These are phyloP conservation scores for Chaetorhynchus papuensis DNA, from an alignment of 2,113 vertebrate species.

Conservation along the genomic window DNA sequence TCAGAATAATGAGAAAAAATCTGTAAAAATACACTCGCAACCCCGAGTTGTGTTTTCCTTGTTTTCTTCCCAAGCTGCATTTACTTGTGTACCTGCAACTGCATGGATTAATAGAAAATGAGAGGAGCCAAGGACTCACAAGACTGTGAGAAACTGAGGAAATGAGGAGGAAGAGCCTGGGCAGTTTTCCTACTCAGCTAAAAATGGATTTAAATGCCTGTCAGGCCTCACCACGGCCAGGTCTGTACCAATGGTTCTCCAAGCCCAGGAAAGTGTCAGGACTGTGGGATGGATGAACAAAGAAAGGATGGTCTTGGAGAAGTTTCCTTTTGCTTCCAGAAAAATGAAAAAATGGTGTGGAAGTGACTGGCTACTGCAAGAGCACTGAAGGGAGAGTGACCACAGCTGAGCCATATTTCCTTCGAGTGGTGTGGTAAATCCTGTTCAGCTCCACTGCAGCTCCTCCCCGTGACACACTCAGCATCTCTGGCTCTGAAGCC, in stretches of 20 bases:
- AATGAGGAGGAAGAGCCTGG: background rate
- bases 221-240: background rate
- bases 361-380: background rate
- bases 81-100: background rate
- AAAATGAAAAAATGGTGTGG: background rate
- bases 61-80: background rate
- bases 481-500: background rate
- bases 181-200: background rate
- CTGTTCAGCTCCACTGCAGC: background rate
- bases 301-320: accelerated
- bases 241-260: background rate
- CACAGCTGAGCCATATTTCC: background rate
- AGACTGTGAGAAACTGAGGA: background rate
- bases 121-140: background rate
- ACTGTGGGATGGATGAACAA: background rate
- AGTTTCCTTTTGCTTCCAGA: background rate
- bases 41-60: background rate
- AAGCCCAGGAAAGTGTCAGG: accelerated
- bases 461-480: background rate
- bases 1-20: background rate
- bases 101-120: background rate
- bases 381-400: background rate
- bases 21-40: background rate
- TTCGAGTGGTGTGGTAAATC: accelerated
- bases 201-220: background rate